Evolutionary conservation across 2,888 invertebrate genomes (phyloP).

Genomic region (Morpho achilles): DNA sequence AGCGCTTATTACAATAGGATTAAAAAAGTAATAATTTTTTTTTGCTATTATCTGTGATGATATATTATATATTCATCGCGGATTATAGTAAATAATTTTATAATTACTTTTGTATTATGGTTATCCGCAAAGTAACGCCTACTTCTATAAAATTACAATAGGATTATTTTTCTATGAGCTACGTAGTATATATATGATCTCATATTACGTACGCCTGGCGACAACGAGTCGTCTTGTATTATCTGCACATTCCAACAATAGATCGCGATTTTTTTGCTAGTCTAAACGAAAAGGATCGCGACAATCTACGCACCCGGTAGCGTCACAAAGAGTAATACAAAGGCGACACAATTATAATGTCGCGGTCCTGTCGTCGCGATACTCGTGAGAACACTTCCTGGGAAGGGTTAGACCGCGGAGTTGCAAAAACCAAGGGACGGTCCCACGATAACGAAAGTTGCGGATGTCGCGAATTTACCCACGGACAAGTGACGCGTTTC

Average conservation of each 20-base stretch:
- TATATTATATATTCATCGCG: too few species aligned
- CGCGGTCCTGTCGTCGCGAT: constrained; percentile 23
- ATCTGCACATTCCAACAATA: constrained; percentile 10
- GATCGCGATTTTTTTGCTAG: constrained; percentile 10
- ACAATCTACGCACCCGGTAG: constrained; percentile 16
- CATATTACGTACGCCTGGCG: neutral
- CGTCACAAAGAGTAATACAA: constrained; percentile 1
- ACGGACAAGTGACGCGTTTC: neutral
- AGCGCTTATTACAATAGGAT: too few species aligned
- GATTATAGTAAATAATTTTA: too few species aligned
- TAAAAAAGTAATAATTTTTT: too few species aligned
- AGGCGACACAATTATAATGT: constrained; percentile 13
- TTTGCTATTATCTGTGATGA: too few species aligned
- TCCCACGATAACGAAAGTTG: constrained; percentile 21
- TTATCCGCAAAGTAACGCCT: too few species aligned
- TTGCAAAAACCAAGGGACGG: constrained; percentile 16
- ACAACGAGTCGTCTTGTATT: neutral
- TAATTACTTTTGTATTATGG: too few species aligned
- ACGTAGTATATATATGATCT: constrained; percentile 3
- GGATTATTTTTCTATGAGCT: too few species aligned
- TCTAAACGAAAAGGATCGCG: constrained; percentile 7
- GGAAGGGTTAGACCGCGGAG: constrained; percentile 27
- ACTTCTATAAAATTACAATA: too few species aligned
- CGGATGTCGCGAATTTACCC: constrained; percentile 13
- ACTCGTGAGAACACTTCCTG: constrained; percentile 34